These are phyloP conservation scores for Glaucidium brasilianum DNA, from an alignment of 2,113 vertebrate genomes.

Conservation along the genomic window DNA sequence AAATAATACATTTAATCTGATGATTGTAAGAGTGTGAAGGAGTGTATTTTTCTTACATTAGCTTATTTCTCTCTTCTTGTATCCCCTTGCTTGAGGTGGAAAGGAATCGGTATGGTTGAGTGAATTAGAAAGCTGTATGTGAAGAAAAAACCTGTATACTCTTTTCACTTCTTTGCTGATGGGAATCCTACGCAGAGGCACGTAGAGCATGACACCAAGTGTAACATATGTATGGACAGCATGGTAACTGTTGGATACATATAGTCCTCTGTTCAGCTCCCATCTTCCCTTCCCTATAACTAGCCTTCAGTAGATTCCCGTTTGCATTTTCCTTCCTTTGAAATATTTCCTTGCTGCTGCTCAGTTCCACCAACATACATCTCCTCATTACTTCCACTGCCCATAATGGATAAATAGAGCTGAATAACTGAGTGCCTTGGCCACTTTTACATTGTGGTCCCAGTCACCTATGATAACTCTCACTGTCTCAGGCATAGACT, in stretches of 20 bases:
- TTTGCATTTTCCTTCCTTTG: constrained; percentile 18
- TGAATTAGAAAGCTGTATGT: background rate
- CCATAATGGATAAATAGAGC: background rate
- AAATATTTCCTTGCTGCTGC: constrained; percentile 23
- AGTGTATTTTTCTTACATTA: background rate
- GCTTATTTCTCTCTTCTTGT: background rate
- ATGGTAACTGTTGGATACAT: background rate
- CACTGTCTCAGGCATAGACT: background rate
- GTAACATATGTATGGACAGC: background rate
- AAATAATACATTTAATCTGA: background rate
- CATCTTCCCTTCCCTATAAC: background rate
- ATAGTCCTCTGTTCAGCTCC: background rate
- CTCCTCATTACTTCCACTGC: constrained; percentile 16
- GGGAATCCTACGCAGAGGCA: background rate
- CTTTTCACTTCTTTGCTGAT: background rate
- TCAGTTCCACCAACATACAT: background rate
- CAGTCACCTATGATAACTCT: background rate
- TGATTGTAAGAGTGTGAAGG: background rate
- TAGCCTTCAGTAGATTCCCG: background rate
- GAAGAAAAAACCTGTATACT: background rate
- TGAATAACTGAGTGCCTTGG: background rate
- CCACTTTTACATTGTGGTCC: background rate
- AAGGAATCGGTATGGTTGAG: background rate
- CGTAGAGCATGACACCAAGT: background rate
- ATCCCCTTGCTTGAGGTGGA: background rate